Evolutionary conservation across 2,888 invertebrate species (phyloP), one percentile per base, ranked within the genome.

Genomic region (Aromia moschata): DNA sequence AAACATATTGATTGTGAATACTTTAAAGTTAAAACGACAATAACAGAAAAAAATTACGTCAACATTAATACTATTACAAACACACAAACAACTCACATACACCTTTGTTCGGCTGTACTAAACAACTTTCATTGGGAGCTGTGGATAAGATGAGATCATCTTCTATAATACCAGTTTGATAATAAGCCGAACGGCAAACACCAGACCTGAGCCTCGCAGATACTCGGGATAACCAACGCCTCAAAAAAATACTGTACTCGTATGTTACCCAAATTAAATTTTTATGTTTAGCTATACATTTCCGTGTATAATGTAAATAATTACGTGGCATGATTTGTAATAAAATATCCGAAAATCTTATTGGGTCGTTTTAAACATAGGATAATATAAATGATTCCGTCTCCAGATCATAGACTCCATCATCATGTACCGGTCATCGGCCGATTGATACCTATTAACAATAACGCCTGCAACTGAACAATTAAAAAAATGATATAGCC

Each of bases 111-210:
- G 60, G 57, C 64, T 71, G 69, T 69, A 70, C 68, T 62, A 67
- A 72, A 71, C 71, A 74, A 72, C 73, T 74, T 73, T 74, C 73
- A 69, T 70, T 62, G 53, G 62, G 62, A 64, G 74, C 75, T 76
- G 76, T 61, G 60, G 74, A 75, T 76, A 75, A 76, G 76, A 74
- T 76, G 76, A 76, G 76, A 74, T 76, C 76, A 76, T 76, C 75
- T 61, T 70, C 66, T 60, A 67, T 75, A 75, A 74, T 74, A 74
- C 72, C 61, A 65, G 69, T 67, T 69, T 70, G 68, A 67, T 70
- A 68, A 40, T 31, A 31, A 31, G 30, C 15, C 25, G 41, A 56
- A 57, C 56, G 54, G 36, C 20, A 49, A 16, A 25, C 25, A 25
- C 7, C 25, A 25, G 25, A 25, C 25, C 25, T 7, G 25, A 25